These are phyloP conservation scores for Aleiodes sp. DNA, from an alignment of 1,140 invertebrate species.

Conservation along the genomic window DNA sequence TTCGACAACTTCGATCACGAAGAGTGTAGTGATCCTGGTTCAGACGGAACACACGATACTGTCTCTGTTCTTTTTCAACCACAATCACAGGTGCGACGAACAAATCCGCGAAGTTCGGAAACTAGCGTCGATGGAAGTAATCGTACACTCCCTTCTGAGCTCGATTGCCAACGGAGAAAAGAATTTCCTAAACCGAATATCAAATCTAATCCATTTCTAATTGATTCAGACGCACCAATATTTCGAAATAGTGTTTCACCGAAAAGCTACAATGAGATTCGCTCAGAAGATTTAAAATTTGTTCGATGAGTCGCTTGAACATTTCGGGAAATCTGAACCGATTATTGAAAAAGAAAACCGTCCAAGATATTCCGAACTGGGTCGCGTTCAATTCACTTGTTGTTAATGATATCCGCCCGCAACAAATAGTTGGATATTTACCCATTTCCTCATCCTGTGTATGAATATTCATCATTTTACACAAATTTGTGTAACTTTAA, in stretches of 20 bases:
- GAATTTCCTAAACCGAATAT: too few species aligned
- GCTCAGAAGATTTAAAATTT: too few species aligned
- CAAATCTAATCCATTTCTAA: too few species aligned
- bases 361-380: slow-evolving; percentile 8
- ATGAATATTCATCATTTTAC: neutral
- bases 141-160: neutral
- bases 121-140: neutral
- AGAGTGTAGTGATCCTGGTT: slow-evolving; percentile 28
- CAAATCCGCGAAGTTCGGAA: slow-evolving; percentile 10
- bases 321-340: too few species aligned
- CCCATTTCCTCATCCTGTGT: slow-evolving; percentile 17
- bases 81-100: neutral
- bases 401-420: neutral
- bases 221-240: too few species aligned
- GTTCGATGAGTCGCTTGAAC: too few species aligned
- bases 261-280: too few species aligned
- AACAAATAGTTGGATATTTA: slow-evolving; percentile 1
- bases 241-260: too few species aligned
- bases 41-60: slow-evolving; percentile 34
- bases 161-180: neutral
- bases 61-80: slow-evolving; percentile 22
- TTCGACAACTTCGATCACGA: slow-evolving; percentile 42
- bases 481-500: slow-evolving; percentile 6
- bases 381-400: slow-evolving; percentile 2
- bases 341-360: too few species aligned